Conservation (phyloP, 2,888 invertebrate species). For the Autographa pulchrina region DNA sequence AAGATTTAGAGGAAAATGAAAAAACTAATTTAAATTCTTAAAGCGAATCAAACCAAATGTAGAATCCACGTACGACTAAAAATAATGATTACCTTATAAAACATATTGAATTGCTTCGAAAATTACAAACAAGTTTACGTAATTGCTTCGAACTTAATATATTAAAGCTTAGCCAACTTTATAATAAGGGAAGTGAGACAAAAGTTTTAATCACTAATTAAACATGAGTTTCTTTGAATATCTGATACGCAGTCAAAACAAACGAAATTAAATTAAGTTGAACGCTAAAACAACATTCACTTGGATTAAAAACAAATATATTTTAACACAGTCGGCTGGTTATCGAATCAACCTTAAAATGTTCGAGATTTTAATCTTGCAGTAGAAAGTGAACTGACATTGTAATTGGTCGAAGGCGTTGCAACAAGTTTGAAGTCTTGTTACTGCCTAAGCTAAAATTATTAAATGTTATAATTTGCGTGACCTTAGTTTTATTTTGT, state of each 20-base stretch:
- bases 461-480: conserved; percentile 1
- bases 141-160: neutral
- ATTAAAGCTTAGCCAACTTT: too few species aligned
- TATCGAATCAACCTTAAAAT: neutral
- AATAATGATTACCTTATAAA: neutral
- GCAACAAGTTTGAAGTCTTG: neutral
- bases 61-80: neutral
- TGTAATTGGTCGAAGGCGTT: neutral
- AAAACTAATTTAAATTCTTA: neutral
- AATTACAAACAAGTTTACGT: neutral
- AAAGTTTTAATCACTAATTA: too few species aligned
- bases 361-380: neutral
- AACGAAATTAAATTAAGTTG: too few species aligned
- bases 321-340: too few species aligned
- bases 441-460: neutral
- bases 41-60: neutral
- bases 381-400: conserved; percentile 5
- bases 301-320: too few species aligned
- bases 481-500: conserved; percentile 2
- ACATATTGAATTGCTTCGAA: neutral
- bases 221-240: too few species aligned
- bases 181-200: too few species aligned
- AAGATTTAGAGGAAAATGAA: too few species aligned
- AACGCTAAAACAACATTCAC: too few species aligned
- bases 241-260: too few species aligned